phyloP scores from a whole-genome alignment of 2,888 invertebrate species.

The Calephelis perditalis region DNA sequence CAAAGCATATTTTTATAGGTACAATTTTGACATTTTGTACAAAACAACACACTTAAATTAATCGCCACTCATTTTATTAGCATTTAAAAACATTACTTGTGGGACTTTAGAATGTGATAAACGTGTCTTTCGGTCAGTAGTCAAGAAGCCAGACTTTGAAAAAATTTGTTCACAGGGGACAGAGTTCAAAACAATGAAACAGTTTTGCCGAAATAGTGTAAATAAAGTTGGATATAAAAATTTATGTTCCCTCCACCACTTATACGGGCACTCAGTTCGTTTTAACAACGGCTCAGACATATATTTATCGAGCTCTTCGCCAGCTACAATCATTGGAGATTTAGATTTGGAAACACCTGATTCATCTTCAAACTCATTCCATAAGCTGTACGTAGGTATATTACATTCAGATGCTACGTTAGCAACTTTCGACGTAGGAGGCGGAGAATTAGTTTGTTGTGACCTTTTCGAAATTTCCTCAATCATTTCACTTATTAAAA shows the following conservation, averaged over 20 bases:
- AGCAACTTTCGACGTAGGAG: neutral
- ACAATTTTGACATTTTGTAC: too few relatives aligned
- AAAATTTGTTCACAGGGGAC: conserved; percentile 15
- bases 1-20: too few relatives aligned
- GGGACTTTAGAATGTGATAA: conserved; percentile 12
- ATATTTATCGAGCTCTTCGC: conserved; percentile 12
- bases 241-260: conserved; percentile 13
- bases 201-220: neutral
- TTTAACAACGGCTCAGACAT: conserved; percentile 10
- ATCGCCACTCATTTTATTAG: neutral
- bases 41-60: too few relatives aligned
- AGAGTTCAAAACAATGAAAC: neutral
- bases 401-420: neutral
- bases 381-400: neutral
- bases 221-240: conserved; percentile 3
- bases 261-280: conserved; percentile 13
- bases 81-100: conserved; percentile 17
- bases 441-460: neutral
- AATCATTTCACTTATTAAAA: neutral
- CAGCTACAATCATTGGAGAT: neutral
- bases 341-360: neutral
- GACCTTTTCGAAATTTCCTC: conserved; percentile 2
- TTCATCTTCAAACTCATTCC: conserved; percentile 1
- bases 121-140: conserved; percentile 14
- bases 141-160: conserved; percentile 15